These are phyloP conservation scores for Melanotaenia maccullochi DNA, from an alignment of 2,797 vertebrate genomes.

Conservation along the genomic window DNA sequence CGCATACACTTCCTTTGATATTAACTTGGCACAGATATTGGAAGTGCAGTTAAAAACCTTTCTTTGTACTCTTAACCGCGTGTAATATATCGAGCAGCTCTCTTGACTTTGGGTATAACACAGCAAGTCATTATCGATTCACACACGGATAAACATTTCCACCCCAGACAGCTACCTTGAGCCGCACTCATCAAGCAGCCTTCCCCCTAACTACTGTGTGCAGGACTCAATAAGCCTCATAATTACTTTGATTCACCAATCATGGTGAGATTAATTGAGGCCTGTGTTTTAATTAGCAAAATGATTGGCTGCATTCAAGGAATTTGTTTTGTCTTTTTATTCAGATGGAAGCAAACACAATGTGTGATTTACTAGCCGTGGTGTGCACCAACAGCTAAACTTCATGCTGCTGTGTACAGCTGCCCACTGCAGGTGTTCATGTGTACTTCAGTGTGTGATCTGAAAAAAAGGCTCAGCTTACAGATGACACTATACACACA, in stretches of 20 bases:
- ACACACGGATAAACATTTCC: constrained; percentile 79
- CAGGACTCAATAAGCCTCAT: constrained; percentile 74
- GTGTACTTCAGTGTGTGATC: constrained; percentile 17
- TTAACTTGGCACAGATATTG: constrained; percentile 58
- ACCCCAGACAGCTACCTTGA: constrained; percentile 66
- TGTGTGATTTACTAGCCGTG: constrained; percentile 45
- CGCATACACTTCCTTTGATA: constrained; percentile 43
- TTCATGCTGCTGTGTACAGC: not conserved
- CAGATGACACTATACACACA: constrained; percentile 39
- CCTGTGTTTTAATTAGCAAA: constrained; percentile 69
- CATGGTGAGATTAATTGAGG: constrained; percentile 71
- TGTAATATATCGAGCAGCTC: constrained; percentile 67
- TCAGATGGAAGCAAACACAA: constrained; percentile 32
- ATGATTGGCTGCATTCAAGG: constrained; percentile 69
- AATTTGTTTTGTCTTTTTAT: constrained; percentile 65
- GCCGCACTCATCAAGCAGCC: constrained; percentile 72
- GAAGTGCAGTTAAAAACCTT: constrained; percentile 59
- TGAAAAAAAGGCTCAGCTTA: constrained; percentile 49
- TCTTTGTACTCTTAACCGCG: constrained; percentile 55
- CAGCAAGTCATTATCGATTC: constrained; percentile 77
- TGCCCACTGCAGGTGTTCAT: constrained; percentile 28
- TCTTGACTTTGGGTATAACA: constrained; percentile 76
- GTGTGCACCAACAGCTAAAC: constrained; percentile 15
- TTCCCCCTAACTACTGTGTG: constrained; percentile 65
- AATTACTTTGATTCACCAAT: constrained; percentile 80